phyloP scores from a whole-genome alignment of 2,888 invertebrate species.

The Idaea biselata region DNA sequence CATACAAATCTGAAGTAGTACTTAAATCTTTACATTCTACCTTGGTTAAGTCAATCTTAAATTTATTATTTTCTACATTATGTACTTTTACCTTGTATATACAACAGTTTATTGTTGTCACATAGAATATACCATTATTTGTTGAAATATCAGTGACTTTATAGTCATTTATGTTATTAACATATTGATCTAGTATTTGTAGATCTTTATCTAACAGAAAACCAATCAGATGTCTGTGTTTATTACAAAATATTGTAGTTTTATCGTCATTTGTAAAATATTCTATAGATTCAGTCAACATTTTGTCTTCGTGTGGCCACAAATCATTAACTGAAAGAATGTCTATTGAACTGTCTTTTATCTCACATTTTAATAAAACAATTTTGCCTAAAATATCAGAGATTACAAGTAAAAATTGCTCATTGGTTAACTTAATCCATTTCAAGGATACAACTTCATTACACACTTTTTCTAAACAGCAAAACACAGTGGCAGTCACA shows the following conservation, averaged over 20 bases:
- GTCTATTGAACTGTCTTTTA: conserved; percentile 33
- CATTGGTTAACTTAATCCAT: conserved; percentile 46
- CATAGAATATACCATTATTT: conserved; percentile 34
- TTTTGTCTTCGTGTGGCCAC: conserved; percentile 61
- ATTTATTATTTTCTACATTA: conserved; percentile 20
- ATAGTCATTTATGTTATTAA: conserved; percentile 59
- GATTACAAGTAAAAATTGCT: conserved; percentile 44
- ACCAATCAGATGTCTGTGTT: conserved; percentile 61
- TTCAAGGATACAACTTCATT: conserved; percentile 45
- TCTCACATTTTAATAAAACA: conserved; percentile 37
- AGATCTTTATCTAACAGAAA: conserved; percentile 45
- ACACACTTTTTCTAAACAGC: conserved; percentile 32
- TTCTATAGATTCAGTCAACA: conserved; percentile 45
- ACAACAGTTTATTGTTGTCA: conserved; percentile 51
- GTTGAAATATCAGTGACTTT: conserved; percentile 50
- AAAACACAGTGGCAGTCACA: conserved; percentile 33
- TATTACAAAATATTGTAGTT: conserved; percentile 50
- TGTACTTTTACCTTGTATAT: conserved; percentile 46
- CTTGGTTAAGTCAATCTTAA: conserved; percentile 34
- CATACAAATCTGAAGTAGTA: conserved; percentile 46
- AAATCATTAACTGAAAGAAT: conserved; percentile 31
- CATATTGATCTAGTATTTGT: conserved; percentile 43
- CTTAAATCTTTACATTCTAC: conserved; percentile 45
- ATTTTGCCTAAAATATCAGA: conserved; percentile 54
- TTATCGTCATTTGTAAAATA: conserved; percentile 37